A percentile compares a stretch with the other conserved stretches of the same genome.
phyloP scores from a whole-genome alignment of 2,888 invertebrate species.

The Nasonia oneida region DNA sequence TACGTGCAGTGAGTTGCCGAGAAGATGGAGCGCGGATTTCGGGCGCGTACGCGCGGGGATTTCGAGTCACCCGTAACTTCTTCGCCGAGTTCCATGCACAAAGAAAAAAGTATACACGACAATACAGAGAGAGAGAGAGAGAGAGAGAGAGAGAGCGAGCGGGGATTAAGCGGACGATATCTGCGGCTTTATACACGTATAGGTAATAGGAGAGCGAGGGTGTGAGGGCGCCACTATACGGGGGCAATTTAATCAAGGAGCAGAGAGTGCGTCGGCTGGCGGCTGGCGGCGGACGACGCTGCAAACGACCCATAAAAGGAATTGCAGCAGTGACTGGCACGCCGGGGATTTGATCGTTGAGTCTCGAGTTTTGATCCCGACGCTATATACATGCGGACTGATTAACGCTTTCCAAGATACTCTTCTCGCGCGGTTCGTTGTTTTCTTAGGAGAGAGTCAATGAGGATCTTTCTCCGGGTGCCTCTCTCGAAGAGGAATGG shows the following conservation, averaged over 20 bases:
- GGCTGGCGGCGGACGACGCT: constrained; percentile 37
- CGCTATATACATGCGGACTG: constrained; percentile 27
- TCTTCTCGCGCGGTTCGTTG: background rate
- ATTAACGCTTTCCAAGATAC: constrained; percentile 15
- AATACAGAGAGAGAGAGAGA: too few relatives aligned
- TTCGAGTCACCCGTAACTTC: too few relatives aligned
- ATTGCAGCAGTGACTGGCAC: constrained; percentile 61
- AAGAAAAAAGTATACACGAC: too few relatives aligned
- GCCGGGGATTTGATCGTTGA: constrained; percentile 26
- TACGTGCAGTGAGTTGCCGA: too few relatives aligned
- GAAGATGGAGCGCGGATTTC: too few relatives aligned
- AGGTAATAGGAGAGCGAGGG: background rate
- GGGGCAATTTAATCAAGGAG: constrained; percentile 53
- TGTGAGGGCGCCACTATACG: background rate
- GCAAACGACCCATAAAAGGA: constrained; percentile 65
- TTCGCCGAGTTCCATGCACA: too few relatives aligned
- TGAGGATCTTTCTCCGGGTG: background rate
- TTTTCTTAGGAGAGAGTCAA: background rate
- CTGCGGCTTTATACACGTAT: background rate
- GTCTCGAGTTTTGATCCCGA: constrained; percentile 15
- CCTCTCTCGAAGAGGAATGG: constrained; percentile 43
- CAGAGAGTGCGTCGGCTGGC: constrained; percentile 50
- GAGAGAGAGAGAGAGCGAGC: too few relatives aligned
- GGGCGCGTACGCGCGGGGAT: too few relatives aligned
- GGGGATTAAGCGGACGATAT: background rate